Evolutionary conservation across 2,888 invertebrate genomes (phyloP).

Genomic region (Amblyjoppa fuscipennis): DNA sequence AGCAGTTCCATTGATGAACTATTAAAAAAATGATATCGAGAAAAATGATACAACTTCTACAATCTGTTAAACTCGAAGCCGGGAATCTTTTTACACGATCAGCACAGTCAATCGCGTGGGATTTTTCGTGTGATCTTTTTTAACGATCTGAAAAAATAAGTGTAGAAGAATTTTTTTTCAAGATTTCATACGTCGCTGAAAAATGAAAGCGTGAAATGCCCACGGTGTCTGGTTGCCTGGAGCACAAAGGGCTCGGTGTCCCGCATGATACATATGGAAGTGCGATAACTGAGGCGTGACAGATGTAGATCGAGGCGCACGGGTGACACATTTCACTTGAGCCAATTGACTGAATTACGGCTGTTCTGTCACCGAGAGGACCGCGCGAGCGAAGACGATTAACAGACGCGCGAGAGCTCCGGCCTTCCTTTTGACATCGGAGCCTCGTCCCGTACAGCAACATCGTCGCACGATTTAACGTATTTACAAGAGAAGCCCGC

Average conservation of each 20-base stretch:
- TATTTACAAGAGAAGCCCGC: conserved; percentile 27
- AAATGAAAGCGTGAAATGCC: conserved; percentile 4
- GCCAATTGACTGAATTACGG: conserved; percentile 75
- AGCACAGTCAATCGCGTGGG: neutral
- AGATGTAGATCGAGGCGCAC: conserved; percentile 64
- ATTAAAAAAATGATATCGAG: no score
- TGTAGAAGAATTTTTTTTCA: neutral
- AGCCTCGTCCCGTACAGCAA: neutral
- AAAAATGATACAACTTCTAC: neutral
- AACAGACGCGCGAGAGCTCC: conserved; percentile 29
- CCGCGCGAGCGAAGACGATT: conserved; percentile 35
- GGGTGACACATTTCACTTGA: conserved; percentile 75
- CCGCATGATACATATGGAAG: conserved; percentile 33
- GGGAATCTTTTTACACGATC: neutral
- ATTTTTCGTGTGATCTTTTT: no score
- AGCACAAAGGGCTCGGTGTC: conserved; percentile 27
- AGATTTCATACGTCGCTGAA: neutral
- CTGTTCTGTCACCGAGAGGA: conserved; percentile 39
- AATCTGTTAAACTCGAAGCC: neutral
- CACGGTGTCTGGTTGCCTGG: conserved; percentile 11
- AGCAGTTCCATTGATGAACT: neutral
- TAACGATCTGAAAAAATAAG: no score
- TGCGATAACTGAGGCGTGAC: conserved; percentile 62
- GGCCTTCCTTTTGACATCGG: conserved; percentile 11
- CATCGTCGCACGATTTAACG: conserved; percentile 16